Evolutionary conservation across 2,888 invertebrate species (phyloP).

Genomic region (Dichetophora obliterata): DNA sequence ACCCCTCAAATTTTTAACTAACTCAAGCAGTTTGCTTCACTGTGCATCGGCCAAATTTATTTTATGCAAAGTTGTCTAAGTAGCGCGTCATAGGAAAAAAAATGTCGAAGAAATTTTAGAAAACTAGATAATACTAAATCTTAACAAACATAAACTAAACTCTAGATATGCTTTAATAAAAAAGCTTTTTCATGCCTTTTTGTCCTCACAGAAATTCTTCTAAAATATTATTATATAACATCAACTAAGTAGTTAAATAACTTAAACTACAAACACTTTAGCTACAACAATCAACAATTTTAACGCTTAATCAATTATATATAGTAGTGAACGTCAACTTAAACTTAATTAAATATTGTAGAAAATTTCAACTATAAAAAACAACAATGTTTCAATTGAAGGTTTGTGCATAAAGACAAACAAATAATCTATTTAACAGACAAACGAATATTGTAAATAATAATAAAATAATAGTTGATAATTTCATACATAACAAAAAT

Average conservation of each 20-base stretch:
- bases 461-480: neutral
- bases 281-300: constrained; percentile 52
- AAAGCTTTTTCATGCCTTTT: constrained; percentile 54
- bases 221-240: constrained; percentile 41
- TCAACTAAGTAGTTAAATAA: neutral
- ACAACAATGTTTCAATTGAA: constrained; percentile 33
- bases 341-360: constrained; percentile 35
- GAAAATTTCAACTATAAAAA: constrained; percentile 37
- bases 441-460: constrained; percentile 7
- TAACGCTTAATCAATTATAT: constrained; percentile 42
- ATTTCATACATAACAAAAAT: constrained; percentile 15
- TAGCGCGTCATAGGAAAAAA: neutral
- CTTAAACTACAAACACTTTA: constrained; percentile 41
- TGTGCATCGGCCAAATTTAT: neutral
- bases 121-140: neutral
- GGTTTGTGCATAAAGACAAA: constrained; percentile 2
- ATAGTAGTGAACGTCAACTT: constrained; percentile 35
- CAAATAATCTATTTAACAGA: neutral
- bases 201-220: constrained; percentile 58
- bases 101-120: neutral
- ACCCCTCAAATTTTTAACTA: too few relatives aligned
- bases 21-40: neutral
- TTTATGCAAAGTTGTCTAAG: neutral
- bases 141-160: neutral
- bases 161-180: constrained; percentile 27